phyloP scores from a whole-genome alignment of 2,888 invertebrate genomes.

The Napeogenes sylphis region DNA sequence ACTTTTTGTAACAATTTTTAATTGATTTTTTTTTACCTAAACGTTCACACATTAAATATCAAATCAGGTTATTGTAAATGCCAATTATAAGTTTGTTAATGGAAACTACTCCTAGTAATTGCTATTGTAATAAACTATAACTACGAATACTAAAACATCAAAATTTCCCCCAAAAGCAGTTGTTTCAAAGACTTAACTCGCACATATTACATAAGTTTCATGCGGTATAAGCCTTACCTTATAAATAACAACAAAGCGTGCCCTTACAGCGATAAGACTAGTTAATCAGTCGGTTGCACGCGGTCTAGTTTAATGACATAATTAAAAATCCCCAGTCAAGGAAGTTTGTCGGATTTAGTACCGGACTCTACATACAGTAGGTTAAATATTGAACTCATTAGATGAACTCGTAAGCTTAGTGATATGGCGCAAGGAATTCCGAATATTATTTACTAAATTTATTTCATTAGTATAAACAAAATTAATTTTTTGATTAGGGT shows the following conservation, averaged over 20 bases:
- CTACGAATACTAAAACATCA: slow-evolving; percentile 27
- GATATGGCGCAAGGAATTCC: not conserved
- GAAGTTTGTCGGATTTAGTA: slow-evolving; percentile 53
- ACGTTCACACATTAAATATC: no score
- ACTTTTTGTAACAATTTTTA: not conserved
- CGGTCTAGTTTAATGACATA: slow-evolving; percentile 65
- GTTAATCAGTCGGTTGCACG: slow-evolving; percentile 65
- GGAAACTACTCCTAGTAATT: not conserved
- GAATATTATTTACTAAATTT: no score
- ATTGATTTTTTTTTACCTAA: not conserved
- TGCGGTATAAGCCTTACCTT: slow-evolving; percentile 39
- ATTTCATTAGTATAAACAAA: no score
- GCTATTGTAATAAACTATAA: slow-evolving; percentile 20
- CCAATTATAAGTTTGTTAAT: no score
- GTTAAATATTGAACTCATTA: slow-evolving; percentile 7
- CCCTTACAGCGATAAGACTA: slow-evolving; percentile 55
- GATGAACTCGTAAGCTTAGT: slow-evolving; percentile 6
- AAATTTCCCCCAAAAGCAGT: slow-evolving; percentile 30
- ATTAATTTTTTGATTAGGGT: no score
- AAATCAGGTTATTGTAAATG: no score
- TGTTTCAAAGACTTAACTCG: slow-evolving; percentile 30
- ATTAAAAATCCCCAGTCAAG: slow-evolving; percentile 63
- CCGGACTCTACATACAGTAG: slow-evolving; percentile 20
- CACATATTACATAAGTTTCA: slow-evolving; percentile 40
- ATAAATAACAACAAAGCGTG: slow-evolving; percentile 61